Percentiles rank a stretch among this genome's conserved stretches.
Conservation (phyloP, 2,113 vertebrate genomes). For the Hemiscyllium ocellatum region DNA sequence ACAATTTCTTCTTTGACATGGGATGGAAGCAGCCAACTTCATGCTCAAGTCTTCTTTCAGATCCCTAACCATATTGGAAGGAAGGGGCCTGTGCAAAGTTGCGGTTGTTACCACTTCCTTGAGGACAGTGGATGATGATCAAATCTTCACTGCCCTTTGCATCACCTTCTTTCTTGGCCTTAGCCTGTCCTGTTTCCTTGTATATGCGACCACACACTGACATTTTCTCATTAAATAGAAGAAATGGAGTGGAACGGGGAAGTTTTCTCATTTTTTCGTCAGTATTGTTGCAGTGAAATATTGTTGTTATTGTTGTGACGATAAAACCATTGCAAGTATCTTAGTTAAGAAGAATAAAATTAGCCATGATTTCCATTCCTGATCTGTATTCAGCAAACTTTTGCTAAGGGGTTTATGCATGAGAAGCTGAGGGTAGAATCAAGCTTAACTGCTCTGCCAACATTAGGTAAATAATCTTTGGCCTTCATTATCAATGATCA, state of each 20-base stretch:
- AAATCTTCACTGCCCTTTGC: too few relatives aligned
- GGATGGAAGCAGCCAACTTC: not conserved
- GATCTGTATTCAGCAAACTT: not conserved
- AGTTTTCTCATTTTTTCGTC: too few relatives aligned
- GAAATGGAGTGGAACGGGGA: too few relatives aligned
- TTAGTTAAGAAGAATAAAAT: not conserved
- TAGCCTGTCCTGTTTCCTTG: not conserved
- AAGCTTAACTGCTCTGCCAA: not conserved
- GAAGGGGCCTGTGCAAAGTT: too few relatives aligned
- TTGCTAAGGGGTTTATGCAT: not conserved
- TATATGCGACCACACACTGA: not conserved
- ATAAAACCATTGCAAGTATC: not conserved
- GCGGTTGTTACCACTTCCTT: too few relatives aligned
- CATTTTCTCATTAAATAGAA: not conserved
- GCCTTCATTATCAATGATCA: not conserved
- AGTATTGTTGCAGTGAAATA: not conserved
- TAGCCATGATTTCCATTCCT: not conserved
- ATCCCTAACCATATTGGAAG: too few relatives aligned
- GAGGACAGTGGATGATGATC: too few relatives aligned
- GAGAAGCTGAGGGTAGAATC: not conserved
- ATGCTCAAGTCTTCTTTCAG: too few relatives aligned
- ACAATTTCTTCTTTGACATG: not conserved
- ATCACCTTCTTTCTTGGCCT: not conserved
- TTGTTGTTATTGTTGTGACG: not conserved
- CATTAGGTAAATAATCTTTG: not conserved